A percentile compares a stretch with the other conserved stretches of the same genome.
Evolutionary conservation across 2,113 vertebrate genomes (phyloP).

Genomic region (Erythrolamprus reginae): DNA sequence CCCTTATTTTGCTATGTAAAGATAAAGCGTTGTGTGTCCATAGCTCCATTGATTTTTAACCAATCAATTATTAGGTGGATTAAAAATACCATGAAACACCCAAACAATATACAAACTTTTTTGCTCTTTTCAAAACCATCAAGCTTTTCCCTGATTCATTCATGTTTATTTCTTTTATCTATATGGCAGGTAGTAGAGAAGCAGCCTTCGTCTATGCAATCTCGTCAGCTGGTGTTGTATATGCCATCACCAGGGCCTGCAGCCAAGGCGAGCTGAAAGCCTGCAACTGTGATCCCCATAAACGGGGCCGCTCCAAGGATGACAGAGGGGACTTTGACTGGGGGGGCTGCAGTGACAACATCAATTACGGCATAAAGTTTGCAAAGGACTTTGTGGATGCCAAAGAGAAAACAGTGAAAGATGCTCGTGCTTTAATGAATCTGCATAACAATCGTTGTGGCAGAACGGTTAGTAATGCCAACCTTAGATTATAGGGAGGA

Average conservation of each 20-base stretch:
- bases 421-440: conserved; percentile 96
- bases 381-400: conserved; percentile 94
- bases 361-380: conserved; percentile 93
- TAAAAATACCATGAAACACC: neutral
- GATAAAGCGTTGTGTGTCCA: neutral
- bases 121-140: neutral
- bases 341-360: conserved; percentile 97
- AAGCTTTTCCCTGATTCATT: neutral
- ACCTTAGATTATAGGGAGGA: neutral
- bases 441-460: conserved; percentile 97
- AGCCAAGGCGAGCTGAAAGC: conserved; percentile 93
- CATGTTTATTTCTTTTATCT: neutral
- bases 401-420: conserved; percentile 91
- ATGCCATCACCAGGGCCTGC: conserved; percentile 91
- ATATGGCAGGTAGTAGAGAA: conserved; percentile 84
- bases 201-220: conserved; percentile 96
- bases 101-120: neutral
- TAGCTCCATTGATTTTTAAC: neutral
- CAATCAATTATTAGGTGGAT: neutral
- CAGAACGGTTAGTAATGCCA: conserved; percentile 79
- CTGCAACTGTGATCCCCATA: conserved; percentile 90
- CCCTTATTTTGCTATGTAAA: neutral
- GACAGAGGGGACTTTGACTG: conserved; percentile 91
- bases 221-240: conserved; percentile 94
- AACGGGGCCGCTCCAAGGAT: conserved; percentile 81